phyloP scores from a whole-genome alignment of 2,888 invertebrate species.

The Tolmerus cingulatus region DNA sequence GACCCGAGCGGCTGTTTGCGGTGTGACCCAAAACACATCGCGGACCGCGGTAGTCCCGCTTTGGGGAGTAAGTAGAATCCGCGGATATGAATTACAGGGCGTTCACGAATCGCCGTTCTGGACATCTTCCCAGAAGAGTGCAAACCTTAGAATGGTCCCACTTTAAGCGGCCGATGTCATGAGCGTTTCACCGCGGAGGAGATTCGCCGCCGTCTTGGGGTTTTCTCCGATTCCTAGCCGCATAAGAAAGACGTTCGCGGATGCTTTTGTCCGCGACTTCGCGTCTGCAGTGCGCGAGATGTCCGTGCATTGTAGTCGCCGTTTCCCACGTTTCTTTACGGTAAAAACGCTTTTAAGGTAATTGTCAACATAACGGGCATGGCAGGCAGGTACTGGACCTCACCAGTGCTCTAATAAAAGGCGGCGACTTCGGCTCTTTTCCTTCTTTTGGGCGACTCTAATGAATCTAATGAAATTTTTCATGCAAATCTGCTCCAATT shows the following conservation, averaged over 20 bases:
- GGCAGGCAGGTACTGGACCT: neutral
- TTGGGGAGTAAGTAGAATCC: neutral
- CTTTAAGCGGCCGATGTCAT: neutral
- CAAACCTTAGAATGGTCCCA: neutral
- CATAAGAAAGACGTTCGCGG: neutral
- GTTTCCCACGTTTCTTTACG: slow-evolving; percentile 22
- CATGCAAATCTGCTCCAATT: slow-evolving; percentile 28
- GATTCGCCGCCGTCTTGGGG: neutral
- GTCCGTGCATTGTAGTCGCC: neutral
- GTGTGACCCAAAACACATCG: neutral
- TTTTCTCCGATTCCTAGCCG: neutral
- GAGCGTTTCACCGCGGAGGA: neutral
- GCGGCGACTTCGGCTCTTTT: neutral
- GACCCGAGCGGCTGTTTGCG: neutral
- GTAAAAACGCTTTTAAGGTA: slow-evolving; percentile 9
- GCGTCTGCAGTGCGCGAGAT: neutral
- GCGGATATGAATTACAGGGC: slow-evolving; percentile 38
- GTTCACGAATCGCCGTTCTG: slow-evolving; percentile 22
- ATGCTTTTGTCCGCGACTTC: neutral
- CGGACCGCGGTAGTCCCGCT: neutral
- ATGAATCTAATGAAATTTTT: slow-evolving; percentile 26
- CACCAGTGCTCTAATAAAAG: neutral
- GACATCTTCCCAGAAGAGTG: neutral
- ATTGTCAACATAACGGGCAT: slow-evolving; percentile 34
- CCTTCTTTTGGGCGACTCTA: neutral